Conservation (phyloP, 2,888 invertebrate species). For the Cordylochernes scorpioides region DNA sequence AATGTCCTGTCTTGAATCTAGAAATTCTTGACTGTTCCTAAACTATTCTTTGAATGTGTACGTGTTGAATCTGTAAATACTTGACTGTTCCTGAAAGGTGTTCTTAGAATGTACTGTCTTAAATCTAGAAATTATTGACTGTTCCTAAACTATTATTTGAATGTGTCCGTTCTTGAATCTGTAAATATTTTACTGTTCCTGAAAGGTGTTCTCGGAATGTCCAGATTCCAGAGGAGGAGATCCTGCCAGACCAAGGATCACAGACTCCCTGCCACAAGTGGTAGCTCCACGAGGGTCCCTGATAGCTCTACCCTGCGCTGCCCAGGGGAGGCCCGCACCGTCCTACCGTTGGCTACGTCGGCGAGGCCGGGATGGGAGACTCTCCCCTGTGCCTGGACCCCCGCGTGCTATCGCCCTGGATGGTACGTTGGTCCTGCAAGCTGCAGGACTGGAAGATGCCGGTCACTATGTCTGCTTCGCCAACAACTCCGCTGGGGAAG, state of each 20-base stretch:
- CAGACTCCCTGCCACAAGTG: conserved; percentile 7
- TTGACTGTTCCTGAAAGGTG: no score
- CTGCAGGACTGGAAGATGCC: conserved; percentile 10
- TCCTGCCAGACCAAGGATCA: conserved; percentile 11
- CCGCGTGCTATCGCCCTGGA: conserved; percentile 7
- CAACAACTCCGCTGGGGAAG: conserved; percentile 10
- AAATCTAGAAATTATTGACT: no score
- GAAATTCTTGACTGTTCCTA: no score
- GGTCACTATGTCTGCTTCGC: conserved; percentile 12
- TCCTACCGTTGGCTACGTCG: conserved; percentile 20
- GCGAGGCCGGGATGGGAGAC: conserved; percentile 2
- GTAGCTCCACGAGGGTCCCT: conserved; percentile 15
- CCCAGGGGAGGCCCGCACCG: conserved; percentile 22
- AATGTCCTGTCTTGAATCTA: no score
- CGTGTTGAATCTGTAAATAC: no score
- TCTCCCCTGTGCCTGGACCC: conserved; percentile 4
- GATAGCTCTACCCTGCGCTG: conserved; percentile 22
- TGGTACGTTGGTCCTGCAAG: conserved; percentile 11
- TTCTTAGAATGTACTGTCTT: no score
- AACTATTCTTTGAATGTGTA: no score
- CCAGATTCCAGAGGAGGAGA: no score
- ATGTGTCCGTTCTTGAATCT: no score
- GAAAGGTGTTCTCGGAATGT: no score
- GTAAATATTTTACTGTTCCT: no score
- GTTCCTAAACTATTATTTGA: no score